A percentile compares a stretch with the other conserved stretches of the same genome.
Evolutionary conservation across 2,113 vertebrate genomes (phyloP).

Genomic region (Montifringilla adamsi): DNA sequence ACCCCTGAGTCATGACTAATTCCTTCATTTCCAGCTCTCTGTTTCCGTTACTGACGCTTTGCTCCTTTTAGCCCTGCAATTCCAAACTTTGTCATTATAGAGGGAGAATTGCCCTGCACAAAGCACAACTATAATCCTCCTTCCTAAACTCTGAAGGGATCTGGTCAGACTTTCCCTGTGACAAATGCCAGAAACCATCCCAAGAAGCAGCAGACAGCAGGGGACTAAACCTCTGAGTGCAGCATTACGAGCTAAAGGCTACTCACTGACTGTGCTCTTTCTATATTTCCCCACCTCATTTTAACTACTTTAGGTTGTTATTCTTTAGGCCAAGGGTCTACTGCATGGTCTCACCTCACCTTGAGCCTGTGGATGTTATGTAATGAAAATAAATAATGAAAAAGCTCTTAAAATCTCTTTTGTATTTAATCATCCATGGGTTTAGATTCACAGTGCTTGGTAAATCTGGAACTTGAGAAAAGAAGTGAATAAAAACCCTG

Average conservation of each 20-base stretch:
- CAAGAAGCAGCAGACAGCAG: neutral
- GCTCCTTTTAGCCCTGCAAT: neutral
- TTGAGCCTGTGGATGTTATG: neutral
- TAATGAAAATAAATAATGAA: neutral
- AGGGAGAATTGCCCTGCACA: neutral
- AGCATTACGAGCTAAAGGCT: neutral
- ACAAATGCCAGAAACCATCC: neutral
- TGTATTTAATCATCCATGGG: neutral
- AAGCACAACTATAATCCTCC: neutral
- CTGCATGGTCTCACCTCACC: neutral
- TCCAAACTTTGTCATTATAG: neutral
- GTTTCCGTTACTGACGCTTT: fast-evolving
- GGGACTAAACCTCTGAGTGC: neutral
- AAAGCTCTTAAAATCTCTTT: neutral
- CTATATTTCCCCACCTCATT: neutral
- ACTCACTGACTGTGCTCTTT: neutral
- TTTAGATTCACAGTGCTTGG: neutral
- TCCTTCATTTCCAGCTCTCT: neutral
- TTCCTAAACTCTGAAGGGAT: neutral
- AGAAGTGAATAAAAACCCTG: neutral
- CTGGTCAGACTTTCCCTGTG: neutral
- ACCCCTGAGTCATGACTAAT: neutral
- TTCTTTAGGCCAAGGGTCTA: neutral
- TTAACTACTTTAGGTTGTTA: neutral
- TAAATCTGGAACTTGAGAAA: neutral